Base-by-base conservation (phyloP, 2,113 vertebrate species). In the Pterophyllum scalare region DNA sequence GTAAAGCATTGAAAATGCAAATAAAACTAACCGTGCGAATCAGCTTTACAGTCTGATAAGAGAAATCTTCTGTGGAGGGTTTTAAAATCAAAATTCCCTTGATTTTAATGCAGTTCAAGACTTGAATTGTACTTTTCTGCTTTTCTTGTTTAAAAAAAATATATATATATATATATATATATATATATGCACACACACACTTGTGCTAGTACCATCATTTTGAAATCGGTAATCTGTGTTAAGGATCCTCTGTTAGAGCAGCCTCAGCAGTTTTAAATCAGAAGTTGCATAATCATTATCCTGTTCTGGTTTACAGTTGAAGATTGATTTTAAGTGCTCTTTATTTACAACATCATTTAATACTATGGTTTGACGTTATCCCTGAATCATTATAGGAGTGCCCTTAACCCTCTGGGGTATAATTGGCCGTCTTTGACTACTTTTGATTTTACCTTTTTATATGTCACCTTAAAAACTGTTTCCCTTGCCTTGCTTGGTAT, bases 281-380 rank as follows among this genome's bases (percentile, higher is more conserved):
- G 91, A 92, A 89, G 79, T 90, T 93, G 26, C 87, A 43, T 83
- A 89, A 91, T 24, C 24, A n/a, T 61, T 46, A 35, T 82, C 81
- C 76, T 80, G 81, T 38, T 7, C n/a, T 40, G 14, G 49, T 61
- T 35, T 49, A 26, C 57, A 58, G 35, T 75, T 54, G 15, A 64
- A 46, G 38, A 67, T 28, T 46, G 14, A 67, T 46, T 19, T 46
- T 67, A 22, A 67, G 40, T 46, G 46, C 64, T 26, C 8, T 79
- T 24, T 56, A 8, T 59, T 76, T 12, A 5, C 56, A 77, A 15
- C 17, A 26, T 9, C 12, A 60, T 7, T 11, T 65, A 33, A 17
- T 7, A 24, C 11, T n/a, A 20, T 40, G 56, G 65, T 10, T 10
- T 40, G 3, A 13, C 22, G 8, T 7, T 13, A 2, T 2, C 75